Evolutionary conservation across 2,113 vertebrate species (phyloP).

Genomic region (Neogale vison): DNA sequence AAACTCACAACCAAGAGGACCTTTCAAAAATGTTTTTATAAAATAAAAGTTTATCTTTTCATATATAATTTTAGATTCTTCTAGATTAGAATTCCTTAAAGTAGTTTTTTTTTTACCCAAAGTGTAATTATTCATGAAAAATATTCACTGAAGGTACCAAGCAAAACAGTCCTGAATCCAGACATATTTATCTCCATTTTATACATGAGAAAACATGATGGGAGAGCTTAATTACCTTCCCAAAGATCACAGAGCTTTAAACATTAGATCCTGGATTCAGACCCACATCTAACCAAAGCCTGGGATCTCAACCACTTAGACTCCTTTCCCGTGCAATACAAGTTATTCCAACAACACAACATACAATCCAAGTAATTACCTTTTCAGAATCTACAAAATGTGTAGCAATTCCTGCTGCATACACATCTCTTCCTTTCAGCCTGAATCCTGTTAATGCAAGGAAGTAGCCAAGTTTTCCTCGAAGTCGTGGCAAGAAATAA

Average conservation of each 20-base stretch:
- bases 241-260: neutral
- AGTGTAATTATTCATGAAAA: conserved; percentile 11
- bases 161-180: neutral
- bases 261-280: neutral
- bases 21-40: neutral
- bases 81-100: neutral
- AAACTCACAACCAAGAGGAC: neutral
- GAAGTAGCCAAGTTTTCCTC: conserved; percentile 92
- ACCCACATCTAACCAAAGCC: neutral
- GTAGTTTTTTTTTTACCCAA: neutral
- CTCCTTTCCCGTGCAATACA: neutral
- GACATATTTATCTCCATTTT: neutral
- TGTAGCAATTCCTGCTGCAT: conserved; percentile 92
- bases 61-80: conserved; percentile 33
- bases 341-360: neutral
- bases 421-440: conserved; percentile 94
- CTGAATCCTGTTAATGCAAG: conserved; percentile 94
- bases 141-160: neutral
- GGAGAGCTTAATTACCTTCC: neutral
- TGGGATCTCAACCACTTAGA: neutral
- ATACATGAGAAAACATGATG: neutral
- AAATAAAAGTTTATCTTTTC: neutral
- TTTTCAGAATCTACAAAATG: conserved; percentile 95
- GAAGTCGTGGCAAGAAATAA: conserved; percentile 94
- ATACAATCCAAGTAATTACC: conserved; percentile 81